Base-by-base conservation (phyloP, 2,113 vertebrate species). In the Planiliza haematocheilus region DNA sequence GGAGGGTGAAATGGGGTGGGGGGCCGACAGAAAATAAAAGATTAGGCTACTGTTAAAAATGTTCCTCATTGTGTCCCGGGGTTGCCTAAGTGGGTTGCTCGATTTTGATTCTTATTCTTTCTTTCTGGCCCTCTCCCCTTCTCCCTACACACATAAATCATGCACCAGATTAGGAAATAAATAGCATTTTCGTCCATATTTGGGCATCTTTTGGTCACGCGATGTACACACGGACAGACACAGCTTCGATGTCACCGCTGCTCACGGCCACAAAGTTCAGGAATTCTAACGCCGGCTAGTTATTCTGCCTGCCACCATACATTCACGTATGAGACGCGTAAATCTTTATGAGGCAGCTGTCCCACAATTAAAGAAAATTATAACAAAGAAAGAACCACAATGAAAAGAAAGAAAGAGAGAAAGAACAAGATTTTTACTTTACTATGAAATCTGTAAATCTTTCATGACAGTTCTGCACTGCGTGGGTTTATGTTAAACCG, bases 11-110 rank as follows among this genome's bases (percentile, higher is more conserved):
- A 72, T 3, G 18, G 48, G 72, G 30, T 10, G 57, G 74, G 71
- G 51, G 41, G 70, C 7, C n/a, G 20, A 18, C 50, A 73, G 62
- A 85, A 84, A 86, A 87, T 74, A 81, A 89, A 85, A 88, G 92
- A 92, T 92, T 93, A 77, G 86, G 76, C 76, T 73, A 86, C 77
- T 85, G 79, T 84, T 84, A 85, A 89, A 86, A 90, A 90, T 74
- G 70, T 76, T 83, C 68, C 76, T 83, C 77, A 91, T 92, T 91
- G 90, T 90, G 83, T 43, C 49, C 78, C 74, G 64, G 41, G 72
- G 84, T 86, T 79, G 78, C 74, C 85, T 76, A 80, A 89, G 86
- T 89, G 83, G 90, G 86, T 87, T 91, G 78, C 73, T 70, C 59
- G 49, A 87, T 86, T 91, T 88, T 80, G 77, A 81, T 78, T 80